These are phyloP conservation scores for Trachurus trachurus DNA, from an alignment of 2,797 vertebrate species.

Conservation along the genomic window DNA sequence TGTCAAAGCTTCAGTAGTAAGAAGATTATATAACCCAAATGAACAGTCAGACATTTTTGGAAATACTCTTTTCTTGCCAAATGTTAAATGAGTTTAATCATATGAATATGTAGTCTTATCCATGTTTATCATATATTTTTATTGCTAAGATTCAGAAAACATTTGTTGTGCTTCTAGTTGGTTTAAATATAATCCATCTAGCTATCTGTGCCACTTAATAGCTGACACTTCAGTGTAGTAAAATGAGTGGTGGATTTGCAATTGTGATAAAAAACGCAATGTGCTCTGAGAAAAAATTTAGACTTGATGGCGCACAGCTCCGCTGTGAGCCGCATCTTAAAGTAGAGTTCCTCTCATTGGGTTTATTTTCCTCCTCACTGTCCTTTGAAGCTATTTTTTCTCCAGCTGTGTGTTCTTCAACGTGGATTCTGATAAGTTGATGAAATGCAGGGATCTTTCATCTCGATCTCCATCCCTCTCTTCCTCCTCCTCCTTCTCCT, in stretches of 20 bases:
- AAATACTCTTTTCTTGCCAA: background rate
- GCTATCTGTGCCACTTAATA: background rate
- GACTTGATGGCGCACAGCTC: background rate
- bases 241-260: slow-evolving; percentile 7
- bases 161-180: background rate
- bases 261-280: background rate
- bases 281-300: background rate
- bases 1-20: background rate
- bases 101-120: too few species aligned
- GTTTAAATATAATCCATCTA: slow-evolving; percentile 10
- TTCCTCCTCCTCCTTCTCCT: slow-evolving; percentile 8
- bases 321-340: slow-evolving; percentile 1
- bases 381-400: slow-evolving; percentile 62
- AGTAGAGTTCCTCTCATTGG: slow-evolving; percentile 10
- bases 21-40: background rate
- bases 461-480: slow-evolving; percentile 43
- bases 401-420: slow-evolving; percentile 29
- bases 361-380: slow-evolving; percentile 47
- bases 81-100: background rate
- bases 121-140: too few species aligned
- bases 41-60: background rate
- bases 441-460: slow-evolving; percentile 67
- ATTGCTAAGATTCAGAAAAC: too few species aligned
- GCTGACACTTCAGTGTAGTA: background rate
- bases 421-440: slow-evolving; percentile 58